Conservation (phyloP, 2,113 vertebrate genomes). For the Ailuropoda melanoleuca region DNA sequence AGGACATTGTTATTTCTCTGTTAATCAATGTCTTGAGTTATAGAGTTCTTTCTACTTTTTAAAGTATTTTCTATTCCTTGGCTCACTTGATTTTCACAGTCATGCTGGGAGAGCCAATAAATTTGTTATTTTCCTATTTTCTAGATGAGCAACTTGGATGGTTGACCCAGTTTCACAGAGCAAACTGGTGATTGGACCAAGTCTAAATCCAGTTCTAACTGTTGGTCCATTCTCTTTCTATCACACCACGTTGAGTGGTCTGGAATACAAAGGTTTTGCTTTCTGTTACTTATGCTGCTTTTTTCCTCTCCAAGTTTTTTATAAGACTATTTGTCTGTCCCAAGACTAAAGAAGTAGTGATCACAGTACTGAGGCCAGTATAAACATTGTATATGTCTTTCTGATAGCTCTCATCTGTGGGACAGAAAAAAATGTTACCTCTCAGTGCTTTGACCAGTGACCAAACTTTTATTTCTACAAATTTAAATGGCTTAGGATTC, state of each 20-base stretch:
- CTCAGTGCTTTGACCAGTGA: neutral
- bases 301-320: neutral
- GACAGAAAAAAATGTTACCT: neutral
- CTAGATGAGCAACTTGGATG: neutral
- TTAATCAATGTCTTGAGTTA: neutral
- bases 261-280: neutral
- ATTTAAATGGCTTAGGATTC: conserved; percentile 17
- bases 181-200: neutral
- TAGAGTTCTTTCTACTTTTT: neutral
- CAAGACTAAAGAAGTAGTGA: neutral
- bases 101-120: neutral
- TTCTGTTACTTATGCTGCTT: neutral
- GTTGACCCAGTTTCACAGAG: neutral
- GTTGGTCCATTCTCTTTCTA: neutral
- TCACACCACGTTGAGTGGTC: neutral
- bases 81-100: neutral
- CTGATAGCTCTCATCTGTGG: neutral
- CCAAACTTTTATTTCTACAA: neutral
- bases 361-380: neutral
- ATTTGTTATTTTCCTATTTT: neutral
- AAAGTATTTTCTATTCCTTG: neutral
- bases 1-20: neutral
- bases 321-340: neutral
- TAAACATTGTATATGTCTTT: neutral
- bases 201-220: neutral